Evolutionary conservation across 2,113 vertebrate species (phyloP).

Genomic region (Neodon shergylaensis): DNA sequence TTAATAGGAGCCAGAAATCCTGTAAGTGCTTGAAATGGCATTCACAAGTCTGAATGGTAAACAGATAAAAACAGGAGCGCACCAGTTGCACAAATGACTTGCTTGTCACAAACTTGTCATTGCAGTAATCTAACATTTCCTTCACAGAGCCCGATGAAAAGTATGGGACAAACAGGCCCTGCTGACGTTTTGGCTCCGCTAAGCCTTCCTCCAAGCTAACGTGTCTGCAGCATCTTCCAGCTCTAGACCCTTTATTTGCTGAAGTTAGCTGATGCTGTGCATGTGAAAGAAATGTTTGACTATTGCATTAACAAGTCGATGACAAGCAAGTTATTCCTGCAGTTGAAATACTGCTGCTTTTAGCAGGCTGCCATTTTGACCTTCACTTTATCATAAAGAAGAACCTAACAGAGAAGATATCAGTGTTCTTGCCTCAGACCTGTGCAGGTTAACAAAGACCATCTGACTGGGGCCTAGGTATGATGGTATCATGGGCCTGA

Average conservation of each 20-base stretch:
- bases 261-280: conserved; percentile 75
- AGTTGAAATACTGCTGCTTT: conserved; percentile 74
- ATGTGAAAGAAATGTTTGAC: conserved; percentile 77
- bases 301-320: conserved; percentile 78
- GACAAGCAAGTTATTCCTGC: conserved; percentile 77
- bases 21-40: conserved; percentile 81
- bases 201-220: conserved; percentile 75
- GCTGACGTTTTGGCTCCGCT: conserved; percentile 81
- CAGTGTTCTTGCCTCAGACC: not conserved
- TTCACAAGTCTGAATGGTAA: conserved; percentile 82
- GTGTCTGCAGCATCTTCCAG: conserved; percentile 80
- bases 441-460: not conserved
- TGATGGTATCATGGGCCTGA: not conserved
- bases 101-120: conserved; percentile 84
- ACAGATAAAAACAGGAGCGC: conserved; percentile 83
- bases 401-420: conserved; percentile 31
- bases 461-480: not conserved
- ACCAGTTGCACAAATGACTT: conserved; percentile 84
- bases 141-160: conserved; percentile 77
- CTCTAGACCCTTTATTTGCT: conserved; percentile 79
- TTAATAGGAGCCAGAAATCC: conserved; percentile 83
- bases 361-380: conserved; percentile 78
- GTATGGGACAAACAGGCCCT: conserved; percentile 80
- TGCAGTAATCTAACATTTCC: conserved; percentile 82
- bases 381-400: conserved; percentile 64